A percentile compares a stretch with the other conserved stretches of the same genome.
phyloP scores from a whole-genome alignment of 1,140 invertebrate genomes.

The Drosophila santomea region DNA sequence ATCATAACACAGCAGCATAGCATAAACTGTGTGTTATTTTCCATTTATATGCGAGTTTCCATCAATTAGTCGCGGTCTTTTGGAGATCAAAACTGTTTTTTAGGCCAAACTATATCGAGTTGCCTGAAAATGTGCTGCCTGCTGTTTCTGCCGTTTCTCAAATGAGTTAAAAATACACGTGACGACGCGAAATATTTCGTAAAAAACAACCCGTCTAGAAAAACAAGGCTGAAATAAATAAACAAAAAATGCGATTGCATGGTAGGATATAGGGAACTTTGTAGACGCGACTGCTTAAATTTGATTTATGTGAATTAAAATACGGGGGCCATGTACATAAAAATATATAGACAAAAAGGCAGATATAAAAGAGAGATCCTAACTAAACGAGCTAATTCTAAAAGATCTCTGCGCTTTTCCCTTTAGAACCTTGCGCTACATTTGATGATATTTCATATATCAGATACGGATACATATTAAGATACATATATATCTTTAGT shows the following conservation, averaged over 20 bases:
- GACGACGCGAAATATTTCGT: constrained; percentile 33
- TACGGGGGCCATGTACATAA: constrained; percentile 4
- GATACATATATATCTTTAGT: neutral
- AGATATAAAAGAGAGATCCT: neutral
- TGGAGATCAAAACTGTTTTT: neutral
- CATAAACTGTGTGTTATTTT: neutral
- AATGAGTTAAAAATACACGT: constrained; percentile 34
- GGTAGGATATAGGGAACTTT: neutral
- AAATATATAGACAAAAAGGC: neutral
- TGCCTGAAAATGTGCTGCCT: constrained; percentile 17
- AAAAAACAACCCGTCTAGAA: constrained; percentile 20
- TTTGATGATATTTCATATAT: neutral
- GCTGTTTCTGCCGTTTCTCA: constrained; percentile 29
- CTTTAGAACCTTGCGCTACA: too few species aligned
- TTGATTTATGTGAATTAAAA: constrained; percentile 65
- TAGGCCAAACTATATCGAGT: constrained; percentile 25
- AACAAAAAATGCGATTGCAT: constrained; percentile 26
- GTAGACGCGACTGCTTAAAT: constrained; percentile 48
- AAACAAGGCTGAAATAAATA: constrained; percentile 34
- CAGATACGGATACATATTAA: neutral
- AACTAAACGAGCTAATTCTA: neutral
- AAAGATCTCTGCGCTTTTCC: neutral
- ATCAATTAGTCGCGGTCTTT: neutral
- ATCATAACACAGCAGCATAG: neutral
- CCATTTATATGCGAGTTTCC: neutral